Conservation (phyloP, 2,888 invertebrate genomes). For the Orthosia gothica region DNA sequence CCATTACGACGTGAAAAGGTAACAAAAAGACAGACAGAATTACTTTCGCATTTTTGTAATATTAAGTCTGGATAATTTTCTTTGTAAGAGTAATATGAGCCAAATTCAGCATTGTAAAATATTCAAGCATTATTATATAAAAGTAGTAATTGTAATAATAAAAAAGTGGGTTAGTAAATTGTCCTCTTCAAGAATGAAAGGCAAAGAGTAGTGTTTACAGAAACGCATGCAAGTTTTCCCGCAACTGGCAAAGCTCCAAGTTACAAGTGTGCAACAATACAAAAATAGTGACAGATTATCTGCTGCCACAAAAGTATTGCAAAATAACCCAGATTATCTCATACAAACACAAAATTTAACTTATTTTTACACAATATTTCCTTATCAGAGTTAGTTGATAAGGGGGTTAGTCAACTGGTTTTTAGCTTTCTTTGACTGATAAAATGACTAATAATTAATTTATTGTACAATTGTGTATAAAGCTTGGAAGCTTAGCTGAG, state of each 20-base stretch:
- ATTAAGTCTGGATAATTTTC: no score
- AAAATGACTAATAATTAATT: neutral
- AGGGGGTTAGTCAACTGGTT: neutral
- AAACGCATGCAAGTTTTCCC: slow-evolving; percentile 16
- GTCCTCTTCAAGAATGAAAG: neutral
- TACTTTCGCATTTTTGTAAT: no score
- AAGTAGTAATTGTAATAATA: no score
- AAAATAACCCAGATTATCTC: slow-evolving; percentile 15
- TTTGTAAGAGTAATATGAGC: no score
- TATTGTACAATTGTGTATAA: no score
- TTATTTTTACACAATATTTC: slow-evolving; percentile 1
- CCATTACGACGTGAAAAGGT: no score
- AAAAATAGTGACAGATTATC: slow-evolving; percentile 23
- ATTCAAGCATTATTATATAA: neutral
- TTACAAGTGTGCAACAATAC: slow-evolving; percentile 17
- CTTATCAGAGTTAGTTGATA: slow-evolving; percentile 36
- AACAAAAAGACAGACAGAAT: no score
- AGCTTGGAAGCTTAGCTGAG: neutral
- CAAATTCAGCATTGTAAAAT: neutral
- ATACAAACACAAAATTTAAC: neutral
- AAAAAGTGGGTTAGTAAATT: neutral
- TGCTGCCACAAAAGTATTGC: slow-evolving; percentile 12
- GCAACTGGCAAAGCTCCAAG: slow-evolving; percentile 46
- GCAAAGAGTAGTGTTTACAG: slow-evolving; percentile 10
- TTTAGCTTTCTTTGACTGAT: neutral